Conservation (phyloP, 2,797 vertebrate genomes). For the Catamblyrhynchus diadema region DNA sequence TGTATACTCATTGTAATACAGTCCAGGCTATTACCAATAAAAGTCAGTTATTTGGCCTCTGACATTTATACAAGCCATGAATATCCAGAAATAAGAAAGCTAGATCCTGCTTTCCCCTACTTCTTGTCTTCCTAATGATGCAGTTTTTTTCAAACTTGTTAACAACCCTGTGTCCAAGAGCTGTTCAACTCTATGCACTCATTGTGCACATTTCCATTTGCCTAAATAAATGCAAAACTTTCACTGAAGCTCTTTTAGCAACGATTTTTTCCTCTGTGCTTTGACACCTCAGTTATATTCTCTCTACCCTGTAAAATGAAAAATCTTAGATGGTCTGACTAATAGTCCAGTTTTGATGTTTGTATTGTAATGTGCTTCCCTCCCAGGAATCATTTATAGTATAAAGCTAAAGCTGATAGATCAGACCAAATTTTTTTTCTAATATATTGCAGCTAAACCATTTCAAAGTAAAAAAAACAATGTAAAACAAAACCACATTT, state of each 20-base stretch:
- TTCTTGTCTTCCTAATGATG: conserved; percentile 7
- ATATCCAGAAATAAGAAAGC: conserved; percentile 42
- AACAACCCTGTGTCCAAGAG: neutral
- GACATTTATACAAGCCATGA: conserved; percentile 41
- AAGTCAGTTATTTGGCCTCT: conserved; percentile 43
- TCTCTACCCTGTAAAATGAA: neutral
- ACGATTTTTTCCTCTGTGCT: neutral
- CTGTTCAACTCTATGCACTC: neutral
- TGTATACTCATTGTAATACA: neutral
- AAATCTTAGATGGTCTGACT: neutral
- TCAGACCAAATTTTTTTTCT: neutral
- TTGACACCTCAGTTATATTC: neutral
- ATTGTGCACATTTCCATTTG: conserved; percentile 10
- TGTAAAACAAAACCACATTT: neutral
- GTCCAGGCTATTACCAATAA: conserved; percentile 31
- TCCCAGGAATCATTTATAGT: neutral
- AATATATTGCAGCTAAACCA: neutral
- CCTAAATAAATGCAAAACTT: conserved; percentile 24
- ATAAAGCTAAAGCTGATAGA: neutral
- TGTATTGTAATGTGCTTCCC: neutral
- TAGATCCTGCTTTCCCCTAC: neutral
- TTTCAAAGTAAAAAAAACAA: neutral
- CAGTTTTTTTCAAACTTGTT: neutral
- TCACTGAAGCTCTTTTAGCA: neutral
- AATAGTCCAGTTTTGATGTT: neutral